These are phyloP conservation scores for Thripadectes ignobilis DNA, from an alignment of 2,797 vertebrate species.

Conservation along the genomic window DNA sequence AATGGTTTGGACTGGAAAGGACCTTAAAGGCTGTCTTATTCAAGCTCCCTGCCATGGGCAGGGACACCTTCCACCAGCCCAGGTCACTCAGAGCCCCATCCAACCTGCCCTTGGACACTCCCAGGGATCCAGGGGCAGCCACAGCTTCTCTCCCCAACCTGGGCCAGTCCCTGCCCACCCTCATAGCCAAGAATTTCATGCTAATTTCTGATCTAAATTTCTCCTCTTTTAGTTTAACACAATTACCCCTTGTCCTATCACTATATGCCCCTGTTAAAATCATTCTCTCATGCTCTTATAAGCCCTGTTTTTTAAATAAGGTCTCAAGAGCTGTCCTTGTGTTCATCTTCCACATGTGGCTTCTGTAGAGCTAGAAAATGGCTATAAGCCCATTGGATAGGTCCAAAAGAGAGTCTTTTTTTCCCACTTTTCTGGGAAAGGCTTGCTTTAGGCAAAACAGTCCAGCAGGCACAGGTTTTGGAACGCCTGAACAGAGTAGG, in stretches of 20 bases:
- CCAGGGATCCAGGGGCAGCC: background rate
- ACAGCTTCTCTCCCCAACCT: accelerated
- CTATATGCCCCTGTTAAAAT: background rate
- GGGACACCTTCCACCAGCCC: accelerated
- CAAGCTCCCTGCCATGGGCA: background rate
- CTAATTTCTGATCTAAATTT: background rate
- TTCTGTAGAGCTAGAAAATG: background rate
- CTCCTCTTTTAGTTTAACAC: background rate
- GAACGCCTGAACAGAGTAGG: background rate
- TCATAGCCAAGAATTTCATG: background rate
- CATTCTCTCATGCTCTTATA: background rate
- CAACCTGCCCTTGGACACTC: accelerated
- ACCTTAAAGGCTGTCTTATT: background rate
- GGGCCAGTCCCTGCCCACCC: accelerated
- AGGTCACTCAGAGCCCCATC: accelerated
- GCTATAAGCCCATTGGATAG: accelerated
- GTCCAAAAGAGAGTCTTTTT: background rate
- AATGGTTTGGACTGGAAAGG: background rate
- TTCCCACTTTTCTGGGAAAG: background rate
- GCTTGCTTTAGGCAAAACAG: background rate
- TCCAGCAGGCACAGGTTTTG: background rate
- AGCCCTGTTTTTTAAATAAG: background rate
- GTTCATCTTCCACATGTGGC: background rate
- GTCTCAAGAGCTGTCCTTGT: background rate
- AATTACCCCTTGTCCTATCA: accelerated